These are phyloP conservation scores for Ectemnius cavifrons DNA, from an alignment of 2,888 invertebrate genomes.

Conservation along the genomic window DNA sequence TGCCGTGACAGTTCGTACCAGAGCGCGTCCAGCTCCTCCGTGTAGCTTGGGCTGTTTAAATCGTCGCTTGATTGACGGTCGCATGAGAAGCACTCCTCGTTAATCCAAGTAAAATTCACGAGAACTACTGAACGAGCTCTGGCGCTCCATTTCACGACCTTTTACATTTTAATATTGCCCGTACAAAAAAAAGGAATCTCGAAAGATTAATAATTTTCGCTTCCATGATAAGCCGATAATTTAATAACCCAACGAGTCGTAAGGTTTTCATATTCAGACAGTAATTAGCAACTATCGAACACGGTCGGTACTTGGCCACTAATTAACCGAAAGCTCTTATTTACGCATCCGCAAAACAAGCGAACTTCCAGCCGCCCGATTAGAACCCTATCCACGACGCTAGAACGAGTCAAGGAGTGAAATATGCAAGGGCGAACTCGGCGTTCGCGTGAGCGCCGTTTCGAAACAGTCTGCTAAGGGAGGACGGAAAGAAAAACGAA, in stretches of 20 bases:
- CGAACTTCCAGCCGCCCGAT: not conserved
- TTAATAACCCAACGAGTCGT: no score
- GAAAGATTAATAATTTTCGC: no score
- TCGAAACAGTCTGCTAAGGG: not conserved
- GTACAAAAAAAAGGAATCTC: not conserved
- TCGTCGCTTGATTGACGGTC: constrained; percentile 46
- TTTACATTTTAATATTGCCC: not conserved
- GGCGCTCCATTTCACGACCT: not conserved
- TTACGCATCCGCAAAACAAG: constrained; percentile 3
- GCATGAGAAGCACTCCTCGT: constrained; percentile 32
- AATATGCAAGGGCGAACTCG: not conserved
- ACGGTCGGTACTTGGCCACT: not conserved
- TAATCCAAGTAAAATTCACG: constrained; percentile 9
- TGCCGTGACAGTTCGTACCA: constrained; percentile 74
- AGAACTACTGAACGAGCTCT: not conserved
- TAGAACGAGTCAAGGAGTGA: not conserved
- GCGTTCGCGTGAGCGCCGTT: no score
- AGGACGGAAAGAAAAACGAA: not conserved
- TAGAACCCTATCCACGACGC: not conserved
- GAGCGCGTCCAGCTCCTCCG: constrained; percentile 11
- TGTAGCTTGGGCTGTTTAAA: constrained; percentile 4
- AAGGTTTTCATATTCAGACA: no score
- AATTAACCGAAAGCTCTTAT: constrained; percentile 2
- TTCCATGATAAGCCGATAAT: no score
- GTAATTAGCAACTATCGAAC: no score